phyloP scores from a whole-genome alignment of 2,113 vertebrate genomes.

The Desmodus rotundus region DNA sequence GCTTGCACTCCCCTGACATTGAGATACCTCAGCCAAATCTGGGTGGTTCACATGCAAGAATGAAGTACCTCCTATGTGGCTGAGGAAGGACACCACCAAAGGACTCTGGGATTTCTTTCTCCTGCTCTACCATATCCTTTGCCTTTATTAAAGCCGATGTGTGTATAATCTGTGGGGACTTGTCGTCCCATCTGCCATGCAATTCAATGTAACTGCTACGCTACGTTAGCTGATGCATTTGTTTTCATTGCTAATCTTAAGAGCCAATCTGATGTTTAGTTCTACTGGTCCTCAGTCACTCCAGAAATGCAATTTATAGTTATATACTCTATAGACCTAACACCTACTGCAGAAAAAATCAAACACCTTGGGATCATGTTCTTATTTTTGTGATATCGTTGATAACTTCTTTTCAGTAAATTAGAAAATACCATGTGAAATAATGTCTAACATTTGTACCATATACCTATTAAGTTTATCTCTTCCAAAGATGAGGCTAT shows the following conservation, averaged over 20 bases:
- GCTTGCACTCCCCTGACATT: background rate
- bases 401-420: background rate
- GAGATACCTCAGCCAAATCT: background rate
- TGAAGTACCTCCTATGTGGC: background rate
- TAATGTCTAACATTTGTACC: background rate
- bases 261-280: background rate
- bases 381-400: background rate
- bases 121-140: background rate
- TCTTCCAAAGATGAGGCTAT: background rate
- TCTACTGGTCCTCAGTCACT: background rate
- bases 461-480: background rate
- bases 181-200: background rate
- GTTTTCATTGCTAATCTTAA: background rate
- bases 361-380: background rate
- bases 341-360: background rate
- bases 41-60: background rate
- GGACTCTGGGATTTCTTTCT: background rate
- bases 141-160: background rate
- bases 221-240: background rate
- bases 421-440: background rate
- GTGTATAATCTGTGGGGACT: background rate
- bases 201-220: background rate
- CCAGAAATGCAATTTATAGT: background rate
- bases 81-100: background rate
- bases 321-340: background rate